These are phyloP conservation scores for Melanotus villosus DNA, from an alignment of 2,888 invertebrate species.

Conservation along the genomic window DNA sequence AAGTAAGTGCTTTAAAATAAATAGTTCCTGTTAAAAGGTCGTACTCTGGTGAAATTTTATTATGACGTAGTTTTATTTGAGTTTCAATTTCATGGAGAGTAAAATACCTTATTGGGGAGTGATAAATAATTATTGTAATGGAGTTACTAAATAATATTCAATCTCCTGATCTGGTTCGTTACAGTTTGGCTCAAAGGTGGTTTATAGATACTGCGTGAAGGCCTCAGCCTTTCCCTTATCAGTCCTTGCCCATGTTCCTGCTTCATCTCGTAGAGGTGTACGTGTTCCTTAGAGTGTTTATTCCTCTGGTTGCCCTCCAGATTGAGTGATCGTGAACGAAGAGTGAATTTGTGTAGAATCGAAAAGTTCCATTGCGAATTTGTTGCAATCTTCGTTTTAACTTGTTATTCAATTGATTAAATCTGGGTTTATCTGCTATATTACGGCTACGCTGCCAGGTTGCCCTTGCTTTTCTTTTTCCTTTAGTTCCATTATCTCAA, in stretches of 20 bases:
- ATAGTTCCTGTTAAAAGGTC: conserved; percentile 9
- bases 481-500: not conserved
- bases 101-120: not conserved
- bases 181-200: conserved; percentile 3
- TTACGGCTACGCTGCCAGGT: conserved; percentile 7
- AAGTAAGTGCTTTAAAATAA: conserved; percentile 10
- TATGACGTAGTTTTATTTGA: conserved; percentile 10
- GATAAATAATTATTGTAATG: not conserved
- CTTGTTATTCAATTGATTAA: not conserved
- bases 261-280: not conserved
- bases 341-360: not conserved
- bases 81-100: conserved; percentile 9
- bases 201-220: conserved; percentile 11
- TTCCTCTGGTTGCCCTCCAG: conserved; percentile 1
- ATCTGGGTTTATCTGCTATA: not conserved
- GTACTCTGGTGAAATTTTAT: conserved; percentile 5
- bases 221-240: conserved; percentile 19
- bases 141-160: conserved; percentile 5
- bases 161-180: conserved; percentile 1
- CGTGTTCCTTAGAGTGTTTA: conserved; percentile 10
- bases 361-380: conserved; percentile 11
- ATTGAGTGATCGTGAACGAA: conserved; percentile 11
- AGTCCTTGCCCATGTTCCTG: conserved; percentile 5
- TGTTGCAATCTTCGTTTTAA: conserved; percentile 1
- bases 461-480: not conserved